Evolutionary conservation across 2,113 vertebrate genomes (phyloP).

Genomic region (Vanacampus margaritifer): DNA sequence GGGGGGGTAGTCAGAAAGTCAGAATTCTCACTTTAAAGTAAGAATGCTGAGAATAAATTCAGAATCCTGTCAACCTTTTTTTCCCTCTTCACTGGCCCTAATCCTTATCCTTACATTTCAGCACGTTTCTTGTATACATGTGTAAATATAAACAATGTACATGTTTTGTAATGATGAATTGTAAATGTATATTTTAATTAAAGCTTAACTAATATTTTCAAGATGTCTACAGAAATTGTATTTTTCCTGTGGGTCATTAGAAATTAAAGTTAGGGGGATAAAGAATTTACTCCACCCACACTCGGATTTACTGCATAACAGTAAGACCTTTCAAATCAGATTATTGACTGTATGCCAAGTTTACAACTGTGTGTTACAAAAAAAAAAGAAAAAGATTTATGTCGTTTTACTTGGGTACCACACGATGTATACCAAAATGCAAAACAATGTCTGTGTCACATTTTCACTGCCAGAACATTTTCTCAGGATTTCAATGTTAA

Average conservation of each 20-base stretch:
- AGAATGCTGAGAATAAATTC: no score
- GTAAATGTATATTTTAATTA: constrained; percentile 33
- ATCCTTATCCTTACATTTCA: no score
- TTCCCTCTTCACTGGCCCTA: no score
- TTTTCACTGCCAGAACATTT: background rate
- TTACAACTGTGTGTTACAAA: constrained; percentile 1
- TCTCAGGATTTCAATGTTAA: background rate
- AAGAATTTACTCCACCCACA: background rate
- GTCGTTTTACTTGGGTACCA: constrained; percentile 4
- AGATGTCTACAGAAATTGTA: background rate
- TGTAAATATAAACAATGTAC: constrained; percentile 49
- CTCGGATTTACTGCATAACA: constrained; percentile 38
- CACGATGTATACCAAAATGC: background rate
- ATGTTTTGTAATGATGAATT: constrained; percentile 21
- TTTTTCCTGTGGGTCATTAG: background rate
- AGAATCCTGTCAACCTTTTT: no score
- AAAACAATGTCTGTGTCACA: background rate
- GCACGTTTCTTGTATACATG: constrained; percentile 8
- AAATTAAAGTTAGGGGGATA: background rate
- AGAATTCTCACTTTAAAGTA: no score
- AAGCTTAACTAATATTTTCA: constrained; percentile 25
- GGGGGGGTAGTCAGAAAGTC: no score
- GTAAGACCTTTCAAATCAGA: constrained; percentile 54
- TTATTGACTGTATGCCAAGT: constrained; percentile 26
- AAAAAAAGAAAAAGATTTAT: constrained; percentile 31